Evolutionary conservation across 2,888 invertebrate genomes (phyloP), one percentile per base, ranked within the genome.

Genomic region (Arctia plantaginis): DNA sequence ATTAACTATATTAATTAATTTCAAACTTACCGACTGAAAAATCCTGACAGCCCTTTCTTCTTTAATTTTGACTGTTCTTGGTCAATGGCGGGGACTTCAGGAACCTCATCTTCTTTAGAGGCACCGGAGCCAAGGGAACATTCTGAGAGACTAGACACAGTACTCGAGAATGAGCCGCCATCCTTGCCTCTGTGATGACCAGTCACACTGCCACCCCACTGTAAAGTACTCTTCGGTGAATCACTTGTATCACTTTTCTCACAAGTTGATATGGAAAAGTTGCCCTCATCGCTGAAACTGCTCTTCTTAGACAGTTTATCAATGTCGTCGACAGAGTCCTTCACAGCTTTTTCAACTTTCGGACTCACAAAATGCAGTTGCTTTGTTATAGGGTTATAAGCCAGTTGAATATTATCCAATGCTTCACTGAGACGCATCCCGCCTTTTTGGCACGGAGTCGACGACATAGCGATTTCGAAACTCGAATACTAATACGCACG

Each of bases 321-420:
- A 69, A 93, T 84, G 27, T 95, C 95, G 75, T 95, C 95, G 6
- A 85, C 69, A 20, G 86, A 88, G 59, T 94, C 93, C 66, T 91
- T 92, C 12, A 86, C 75, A 20, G 88, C 87, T 84, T 94, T 95
- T 73, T 93, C 93, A 6, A 91, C 88, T 86, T 93, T 94, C 1
- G 95, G 94, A 81, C 94, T 95, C 77, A 97, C 96, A 69, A 97
- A 96, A 91, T 97, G 97, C 79, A 97, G 91, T 85, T 97, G 97
- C 89, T 97, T 97, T 39, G 97, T 97, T 69, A 97, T 96, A 23
- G 97, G 97, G 90, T 97, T 97, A 92, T 97, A 98, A 6, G 97
- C 97, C 80, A 98, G 92, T 81, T 97, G 97, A 95, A 98, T 97
- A 90, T 96, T 97, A 89, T 97, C 97, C 85, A 98, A 92, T 72